These are phyloP conservation scores for Philhelius pedissequus DNA, from an alignment of 2,888 invertebrate genomes.

Conservation along the genomic window DNA sequence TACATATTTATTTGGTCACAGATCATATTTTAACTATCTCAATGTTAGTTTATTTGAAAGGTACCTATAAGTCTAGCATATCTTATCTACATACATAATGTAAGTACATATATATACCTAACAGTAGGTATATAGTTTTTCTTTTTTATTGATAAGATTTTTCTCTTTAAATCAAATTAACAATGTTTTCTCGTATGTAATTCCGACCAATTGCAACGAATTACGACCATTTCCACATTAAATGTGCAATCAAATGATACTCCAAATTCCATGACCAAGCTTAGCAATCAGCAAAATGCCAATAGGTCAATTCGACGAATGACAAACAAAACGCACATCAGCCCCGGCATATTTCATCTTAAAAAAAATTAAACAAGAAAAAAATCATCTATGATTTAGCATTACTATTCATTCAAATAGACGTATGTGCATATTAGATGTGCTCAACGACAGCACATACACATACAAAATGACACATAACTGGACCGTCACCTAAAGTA, in stretches of 20 bases:
- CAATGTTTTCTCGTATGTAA: background rate
- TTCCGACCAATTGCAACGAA: slow-evolving; percentile 35
- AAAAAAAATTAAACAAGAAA: too few relatives aligned
- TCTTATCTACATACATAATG: too few relatives aligned
- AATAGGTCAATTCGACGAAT: slow-evolving; percentile 42
- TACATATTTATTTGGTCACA: too few relatives aligned
- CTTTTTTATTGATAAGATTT: slow-evolving; percentile 43
- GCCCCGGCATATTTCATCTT: background rate
- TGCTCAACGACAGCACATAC: background rate
- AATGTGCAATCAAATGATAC: slow-evolving; percentile 12
- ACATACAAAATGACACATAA: slow-evolving; percentile 6
- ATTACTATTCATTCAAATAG: background rate
- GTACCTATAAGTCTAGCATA: too few relatives aligned
- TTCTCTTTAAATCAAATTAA: slow-evolving; percentile 2
- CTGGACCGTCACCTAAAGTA: slow-evolving; percentile 46
- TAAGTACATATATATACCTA: too few relatives aligned
- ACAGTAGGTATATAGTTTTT: too few relatives aligned
- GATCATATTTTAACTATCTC: too few relatives aligned
- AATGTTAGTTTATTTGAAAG: background rate
- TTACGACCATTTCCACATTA: slow-evolving; percentile 20
- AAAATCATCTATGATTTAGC: background rate
- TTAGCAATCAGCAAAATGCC: slow-evolving; percentile 49
- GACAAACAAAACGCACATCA: slow-evolving; percentile 28
- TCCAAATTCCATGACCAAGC: background rate
- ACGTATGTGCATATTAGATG: background rate